A percentile compares a stretch with the other conserved stretches of the same genome.
These are phyloP conservation scores for Halcyon leucocephala DNA, from an alignment of 2,797 vertebrate genomes.

Conservation along the genomic window DNA sequence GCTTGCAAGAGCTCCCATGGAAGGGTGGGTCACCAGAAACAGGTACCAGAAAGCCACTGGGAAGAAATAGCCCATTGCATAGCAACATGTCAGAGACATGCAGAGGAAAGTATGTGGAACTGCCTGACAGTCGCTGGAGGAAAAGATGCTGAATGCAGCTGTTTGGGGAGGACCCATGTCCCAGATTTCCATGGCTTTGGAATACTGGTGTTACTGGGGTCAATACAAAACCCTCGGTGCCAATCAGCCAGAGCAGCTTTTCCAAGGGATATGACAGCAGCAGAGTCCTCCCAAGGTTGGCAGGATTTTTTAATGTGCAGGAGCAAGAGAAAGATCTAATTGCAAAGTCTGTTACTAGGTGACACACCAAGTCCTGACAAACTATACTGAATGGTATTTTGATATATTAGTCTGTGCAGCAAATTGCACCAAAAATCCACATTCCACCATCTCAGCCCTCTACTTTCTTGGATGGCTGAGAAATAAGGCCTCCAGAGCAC, in stretches of 20 bases:
- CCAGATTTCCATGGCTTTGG: background rate
- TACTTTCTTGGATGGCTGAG: background rate
- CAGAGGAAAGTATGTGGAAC: background rate
- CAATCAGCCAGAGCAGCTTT: background rate
- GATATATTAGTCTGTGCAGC: background rate
- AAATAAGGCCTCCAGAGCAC: background rate
- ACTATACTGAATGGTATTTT: conserved; percentile 5
- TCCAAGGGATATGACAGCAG: background rate
- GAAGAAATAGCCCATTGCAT: background rate
- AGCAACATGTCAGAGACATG: background rate
- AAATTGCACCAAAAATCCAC: background rate
- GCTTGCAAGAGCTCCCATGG: background rate
- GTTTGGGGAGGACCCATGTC: background rate
- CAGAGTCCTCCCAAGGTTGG: background rate
- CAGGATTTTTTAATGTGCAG: background rate
- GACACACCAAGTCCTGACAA: conserved; percentile 47
- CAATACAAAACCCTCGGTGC: background rate
- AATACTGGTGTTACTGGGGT: background rate
- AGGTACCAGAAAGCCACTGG: background rate
- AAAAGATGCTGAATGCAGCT: background rate
- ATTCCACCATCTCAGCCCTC: background rate
- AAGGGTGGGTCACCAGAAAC: background rate
- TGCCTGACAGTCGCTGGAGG: background rate
- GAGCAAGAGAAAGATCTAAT: conserved; percentile 1
- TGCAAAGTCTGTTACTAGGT: conserved; percentile 63